Evolutionary conservation across 1,140 invertebrate genomes (phyloP), one percentile per base, ranked within the genome.

Genomic region (Argopecten irradians): DNA sequence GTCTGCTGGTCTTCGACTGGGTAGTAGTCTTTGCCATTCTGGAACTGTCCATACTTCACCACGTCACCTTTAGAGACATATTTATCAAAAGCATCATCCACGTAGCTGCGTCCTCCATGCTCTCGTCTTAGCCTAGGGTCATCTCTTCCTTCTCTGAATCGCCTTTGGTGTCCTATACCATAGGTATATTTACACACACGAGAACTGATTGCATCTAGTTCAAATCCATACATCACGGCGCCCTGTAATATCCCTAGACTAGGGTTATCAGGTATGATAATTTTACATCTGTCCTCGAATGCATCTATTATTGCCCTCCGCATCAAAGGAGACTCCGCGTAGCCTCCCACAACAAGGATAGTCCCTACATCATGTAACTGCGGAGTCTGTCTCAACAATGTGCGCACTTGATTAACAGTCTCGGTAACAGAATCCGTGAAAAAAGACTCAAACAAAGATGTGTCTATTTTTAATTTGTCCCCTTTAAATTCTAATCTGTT

Each of bases 81-180:
- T 82, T 90, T 92, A 34, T 90, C 83, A 88, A 92, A 92, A 0
- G 87, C 82, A 85, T 89, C 90, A 86, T 92, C 91, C 55, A 89
- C 91, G 82, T 86, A 92, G 32, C 84, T 41, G 32, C 85, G 41
- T n/a, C 82, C 89, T 8, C 34, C 84, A 82, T 71, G 32, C 83
- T 55, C 7, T 8, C 33, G n/a, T 34, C 84, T 83, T 82, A 84
- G 89, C 39, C 90, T 90, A 16, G 43, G 46, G n/a, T 82, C 41
- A 41, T 82, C 86, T 88, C 89, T 43, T 87, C 83, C 34, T 19
- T 82, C 34, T 34, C 41, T 84, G 46, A 83, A 88, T 43, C 46
- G 36, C 3, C 32, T 9, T 83, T 88, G 86, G 28, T 86, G 90
- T 0, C 89, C 89, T 11, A 92, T 89, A 34, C 91, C 91, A 82